A percentile compares a stretch with the other conserved stretches of the same genome.
Conservation (phyloP, 1,140 invertebrate species). For the Diorhabda elongata region DNA sequence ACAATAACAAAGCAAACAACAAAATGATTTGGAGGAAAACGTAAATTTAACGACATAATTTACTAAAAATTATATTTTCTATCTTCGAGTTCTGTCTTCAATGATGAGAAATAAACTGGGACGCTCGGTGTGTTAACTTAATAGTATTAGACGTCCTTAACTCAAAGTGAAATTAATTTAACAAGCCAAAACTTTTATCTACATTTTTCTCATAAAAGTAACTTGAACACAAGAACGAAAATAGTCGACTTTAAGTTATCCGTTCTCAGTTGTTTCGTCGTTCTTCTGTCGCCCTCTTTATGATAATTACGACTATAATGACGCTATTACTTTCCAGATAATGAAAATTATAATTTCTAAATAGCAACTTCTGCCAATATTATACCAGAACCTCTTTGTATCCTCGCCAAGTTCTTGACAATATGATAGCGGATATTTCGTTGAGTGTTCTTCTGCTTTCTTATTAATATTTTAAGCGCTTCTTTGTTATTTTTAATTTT, state of each 20-base stretch:
- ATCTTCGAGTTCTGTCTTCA: too few species aligned
- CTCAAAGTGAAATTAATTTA: neutral
- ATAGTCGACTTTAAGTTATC: slow-evolving; percentile 25
- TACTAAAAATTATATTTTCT: too few species aligned
- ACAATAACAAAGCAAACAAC: too few species aligned
- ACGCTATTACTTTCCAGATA: slow-evolving; percentile 36
- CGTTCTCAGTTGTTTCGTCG: slow-evolving; percentile 25
- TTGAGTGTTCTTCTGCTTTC: slow-evolving; percentile 1
- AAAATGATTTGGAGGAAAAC: too few species aligned
- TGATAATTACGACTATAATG: slow-evolving; percentile 37
- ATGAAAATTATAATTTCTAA: slow-evolving; percentile 39
- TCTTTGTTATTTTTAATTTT: neutral
- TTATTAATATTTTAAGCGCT: neutral
- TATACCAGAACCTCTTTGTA: slow-evolving; percentile 21
- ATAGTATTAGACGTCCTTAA: too few species aligned
- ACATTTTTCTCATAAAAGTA: neutral
- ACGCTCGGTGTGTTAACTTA: too few species aligned
- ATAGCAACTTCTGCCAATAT: slow-evolving; percentile 31
- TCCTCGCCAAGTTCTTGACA: slow-evolving; percentile 18
- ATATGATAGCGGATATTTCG: slow-evolving; percentile 1
- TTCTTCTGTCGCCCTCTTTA: slow-evolving; percentile 25
- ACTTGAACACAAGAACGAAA: slow-evolving; percentile 23
- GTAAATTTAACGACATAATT: too few species aligned
- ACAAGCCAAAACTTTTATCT: neutral
- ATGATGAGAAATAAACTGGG: too few species aligned